Conservation (phyloP, 1,140 invertebrate genomes). For the Calliopsis andreniformis region DNA sequence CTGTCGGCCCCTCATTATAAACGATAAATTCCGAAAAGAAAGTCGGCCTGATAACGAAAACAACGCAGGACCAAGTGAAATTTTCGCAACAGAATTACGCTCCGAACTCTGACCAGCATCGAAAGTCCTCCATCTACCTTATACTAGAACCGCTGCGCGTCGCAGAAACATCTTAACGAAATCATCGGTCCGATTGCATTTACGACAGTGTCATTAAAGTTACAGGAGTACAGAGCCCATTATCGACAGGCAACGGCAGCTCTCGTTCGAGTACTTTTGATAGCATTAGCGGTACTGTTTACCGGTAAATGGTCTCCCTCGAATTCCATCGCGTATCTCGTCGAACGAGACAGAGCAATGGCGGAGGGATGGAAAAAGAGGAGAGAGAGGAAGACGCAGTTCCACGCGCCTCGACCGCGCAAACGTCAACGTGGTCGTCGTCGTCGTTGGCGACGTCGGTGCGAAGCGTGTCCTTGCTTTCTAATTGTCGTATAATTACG, state of each 20-base stretch:
- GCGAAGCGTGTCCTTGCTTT: conserved; percentile 65
- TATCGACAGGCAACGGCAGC: not conserved
- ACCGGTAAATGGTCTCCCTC: conserved; percentile 18
- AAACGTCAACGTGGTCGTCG: not conserved
- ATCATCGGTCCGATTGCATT: conserved; percentile 15
- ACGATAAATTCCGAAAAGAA: conserved; percentile 22
- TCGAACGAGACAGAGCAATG: not conserved
- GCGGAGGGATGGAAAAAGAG: not conserved
- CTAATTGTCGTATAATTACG: conserved; percentile 69
- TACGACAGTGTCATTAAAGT: conserved; percentile 14
- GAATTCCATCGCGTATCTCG: conserved; percentile 23
- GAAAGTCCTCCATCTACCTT: too few species aligned
- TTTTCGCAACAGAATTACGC: not conserved
- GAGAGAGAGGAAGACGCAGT: not conserved
- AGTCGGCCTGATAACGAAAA: not conserved
- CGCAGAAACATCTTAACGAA: not conserved
- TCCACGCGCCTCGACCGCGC: not conserved
- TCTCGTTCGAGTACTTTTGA: conserved; percentile 23
- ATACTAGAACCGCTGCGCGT: not conserved
- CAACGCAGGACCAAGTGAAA: not conserved
- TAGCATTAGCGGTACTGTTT: conserved; percentile 39
- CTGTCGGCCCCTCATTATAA: not conserved
- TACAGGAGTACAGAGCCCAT: not conserved
- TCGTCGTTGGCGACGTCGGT: not conserved
- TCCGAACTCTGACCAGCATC: not conserved